Percentiles rank a stretch among this genome's conserved stretches.
Evolutionary conservation across 1,140 invertebrate species (phyloP).

Genomic region (Planococcus citri): DNA sequence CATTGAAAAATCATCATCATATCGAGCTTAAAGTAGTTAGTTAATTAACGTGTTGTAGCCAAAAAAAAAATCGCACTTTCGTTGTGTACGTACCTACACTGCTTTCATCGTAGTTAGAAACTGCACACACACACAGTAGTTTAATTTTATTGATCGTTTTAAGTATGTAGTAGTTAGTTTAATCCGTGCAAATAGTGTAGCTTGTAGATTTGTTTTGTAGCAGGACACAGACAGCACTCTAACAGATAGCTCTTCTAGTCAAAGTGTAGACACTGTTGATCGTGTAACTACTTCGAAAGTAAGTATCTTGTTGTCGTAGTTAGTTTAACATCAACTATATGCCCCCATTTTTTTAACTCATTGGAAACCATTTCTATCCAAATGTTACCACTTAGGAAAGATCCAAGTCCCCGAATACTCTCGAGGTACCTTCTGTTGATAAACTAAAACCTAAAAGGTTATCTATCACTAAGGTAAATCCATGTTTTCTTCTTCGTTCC

Average conservation of each 20-base stretch:
- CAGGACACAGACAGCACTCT: neutral
- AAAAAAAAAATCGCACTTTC: too few relatives aligned
- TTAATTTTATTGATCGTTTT: neutral
- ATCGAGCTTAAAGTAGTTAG: neutral
- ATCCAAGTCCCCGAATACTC: neutral
- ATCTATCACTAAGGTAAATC: neutral
- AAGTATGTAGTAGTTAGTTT: neutral
- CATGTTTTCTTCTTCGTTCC: too few relatives aligned
- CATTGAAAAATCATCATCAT: neutral
- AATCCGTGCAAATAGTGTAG: neutral
- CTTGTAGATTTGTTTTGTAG: neutral
- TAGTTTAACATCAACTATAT: neutral
- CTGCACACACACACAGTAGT: neutral
- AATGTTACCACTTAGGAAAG: neutral
- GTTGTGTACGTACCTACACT: neutral
- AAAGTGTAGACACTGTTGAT: neutral
- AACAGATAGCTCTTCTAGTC: neutral
- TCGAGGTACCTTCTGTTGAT: neutral
- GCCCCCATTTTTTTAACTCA: neutral
- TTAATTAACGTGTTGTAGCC: neutral
- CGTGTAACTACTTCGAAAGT: neutral
- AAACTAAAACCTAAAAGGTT: neutral
- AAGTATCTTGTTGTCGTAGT: constrained; percentile 10
- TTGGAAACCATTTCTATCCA: too few relatives aligned
- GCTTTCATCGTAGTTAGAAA: neutral